These are phyloP conservation scores for Myanophis thanlyinensis DNA, from an alignment of 2,113 vertebrate genomes.

Conservation along the genomic window DNA sequence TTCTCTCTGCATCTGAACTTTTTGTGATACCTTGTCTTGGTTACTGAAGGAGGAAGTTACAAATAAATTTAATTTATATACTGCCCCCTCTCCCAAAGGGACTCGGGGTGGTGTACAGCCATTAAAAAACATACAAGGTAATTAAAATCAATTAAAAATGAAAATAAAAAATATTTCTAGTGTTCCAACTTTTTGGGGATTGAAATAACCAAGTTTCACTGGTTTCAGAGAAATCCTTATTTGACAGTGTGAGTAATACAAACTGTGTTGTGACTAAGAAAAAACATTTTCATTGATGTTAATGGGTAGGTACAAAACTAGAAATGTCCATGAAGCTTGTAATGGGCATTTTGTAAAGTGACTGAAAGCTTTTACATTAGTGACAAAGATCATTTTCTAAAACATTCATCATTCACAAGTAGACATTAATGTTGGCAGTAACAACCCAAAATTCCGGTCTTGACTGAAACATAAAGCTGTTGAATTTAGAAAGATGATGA, in stretches of 20 bases:
- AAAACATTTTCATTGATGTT: not conserved
- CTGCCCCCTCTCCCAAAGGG: too few species aligned
- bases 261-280: not conserved
- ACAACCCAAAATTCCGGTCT: not conserved
- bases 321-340: not conserved
- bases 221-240: not conserved
- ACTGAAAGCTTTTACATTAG: conserved; percentile 7
- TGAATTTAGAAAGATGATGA: not conserved
- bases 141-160: too few species aligned
- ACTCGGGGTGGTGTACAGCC: too few species aligned
- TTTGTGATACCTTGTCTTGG: too few species aligned
- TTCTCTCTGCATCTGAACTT: not conserved
- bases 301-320: conserved; percentile 10
- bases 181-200: not conserved
- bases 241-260: not conserved
- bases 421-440: not conserved
- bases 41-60: not conserved
- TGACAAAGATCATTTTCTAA: conserved; percentile 10
- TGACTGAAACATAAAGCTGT: not conserved
- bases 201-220: not conserved
- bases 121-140: too few species aligned
- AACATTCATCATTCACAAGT: conserved; percentile 2
- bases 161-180: not conserved
- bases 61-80: too few species aligned
- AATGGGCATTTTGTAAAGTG: not conserved